Evolutionary conservation across 1,140 invertebrate species (phyloP), one percentile per base, ranked within the genome.

Genomic region (Brachionus plicatilis): DNA sequence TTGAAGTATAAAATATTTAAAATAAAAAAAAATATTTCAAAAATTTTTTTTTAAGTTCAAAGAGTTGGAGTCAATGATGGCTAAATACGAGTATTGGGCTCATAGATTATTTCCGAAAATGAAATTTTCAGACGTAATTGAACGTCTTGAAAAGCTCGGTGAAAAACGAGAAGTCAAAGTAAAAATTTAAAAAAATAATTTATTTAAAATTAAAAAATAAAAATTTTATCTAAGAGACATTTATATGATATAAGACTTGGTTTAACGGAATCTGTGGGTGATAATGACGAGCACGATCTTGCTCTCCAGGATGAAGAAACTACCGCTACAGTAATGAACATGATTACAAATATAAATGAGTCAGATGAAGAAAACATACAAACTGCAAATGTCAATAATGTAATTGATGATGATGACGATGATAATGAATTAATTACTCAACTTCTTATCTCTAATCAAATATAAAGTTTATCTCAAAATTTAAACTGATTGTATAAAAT

Each of bases 51-150:
- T 76, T 20, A 20, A 91, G 90, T 92, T 92, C 85, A 89, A 93
- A 85, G 95, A 98, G 90, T 90, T 98, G 14, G 92, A 94, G 87
- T 88, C 92, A 68, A 89, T 97, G 0, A 91, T 98, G 90, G 93
- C 93, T 53, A 93, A 92, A 86, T 87, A 97, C 76, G 94, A 97
- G 87, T 95, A 97, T 87, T 98, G 96, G 96, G 93, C 93, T 2
- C 95, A 97, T 88, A 91, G 95, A 84, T 88, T 97, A 60, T 96
- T 93, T 91, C 95, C 96, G 1, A 95, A 94, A 87, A 93, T 93
- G 86, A 91, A 93, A 20, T 96, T 96, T 90, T 93, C 94, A 87
- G 94, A 96, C 88, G 93, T 93, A 85, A 89, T 96, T 1, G 93
- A 93, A 79, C 93, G 93, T 89, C 92, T 95, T 75, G 95, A 96